Evolutionary conservation across 2,113 vertebrate genomes (phyloP).

Genomic region (Odobenus rosmarus): DNA sequence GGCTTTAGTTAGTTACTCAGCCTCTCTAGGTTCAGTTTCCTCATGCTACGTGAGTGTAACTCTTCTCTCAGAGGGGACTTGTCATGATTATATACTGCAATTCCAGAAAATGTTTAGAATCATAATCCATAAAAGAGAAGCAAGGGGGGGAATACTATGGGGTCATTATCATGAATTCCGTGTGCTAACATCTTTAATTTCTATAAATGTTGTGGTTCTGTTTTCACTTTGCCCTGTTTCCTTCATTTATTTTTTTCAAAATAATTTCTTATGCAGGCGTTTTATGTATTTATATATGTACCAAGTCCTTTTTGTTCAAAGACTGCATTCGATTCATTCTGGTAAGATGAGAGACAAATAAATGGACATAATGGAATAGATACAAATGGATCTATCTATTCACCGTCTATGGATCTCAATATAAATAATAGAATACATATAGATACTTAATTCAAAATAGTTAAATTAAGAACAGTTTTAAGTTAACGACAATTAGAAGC

Average conservation of each 20-base stretch:
- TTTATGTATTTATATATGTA: not conserved
- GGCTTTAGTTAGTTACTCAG: not conserved
- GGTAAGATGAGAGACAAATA: not conserved
- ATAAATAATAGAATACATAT: not conserved
- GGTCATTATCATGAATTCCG: not conserved
- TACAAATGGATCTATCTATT: not conserved
- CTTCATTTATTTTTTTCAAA: not conserved
- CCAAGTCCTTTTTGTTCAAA: not conserved
- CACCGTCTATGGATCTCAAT: not conserved
- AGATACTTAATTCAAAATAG: not conserved
- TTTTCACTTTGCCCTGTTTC: not conserved
- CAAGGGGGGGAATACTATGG: not conserved
- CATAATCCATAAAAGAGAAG: not conserved
- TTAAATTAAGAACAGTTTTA: not conserved
- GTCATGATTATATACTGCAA: not conserved
- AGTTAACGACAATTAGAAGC: not conserved
- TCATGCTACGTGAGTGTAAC: not conserved
- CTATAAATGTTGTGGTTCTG: not conserved
- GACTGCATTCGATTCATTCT: not conserved
- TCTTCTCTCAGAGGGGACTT: not conserved
- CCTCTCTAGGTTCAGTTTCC: not conserved
- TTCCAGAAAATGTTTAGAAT: not conserved
- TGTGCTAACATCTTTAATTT: not conserved
- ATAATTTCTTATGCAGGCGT: not conserved
- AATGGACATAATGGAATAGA: not conserved